Evolutionary conservation across 2,113 vertebrate species (phyloP).

Genomic region (Dissostichus mawsoni): DNA sequence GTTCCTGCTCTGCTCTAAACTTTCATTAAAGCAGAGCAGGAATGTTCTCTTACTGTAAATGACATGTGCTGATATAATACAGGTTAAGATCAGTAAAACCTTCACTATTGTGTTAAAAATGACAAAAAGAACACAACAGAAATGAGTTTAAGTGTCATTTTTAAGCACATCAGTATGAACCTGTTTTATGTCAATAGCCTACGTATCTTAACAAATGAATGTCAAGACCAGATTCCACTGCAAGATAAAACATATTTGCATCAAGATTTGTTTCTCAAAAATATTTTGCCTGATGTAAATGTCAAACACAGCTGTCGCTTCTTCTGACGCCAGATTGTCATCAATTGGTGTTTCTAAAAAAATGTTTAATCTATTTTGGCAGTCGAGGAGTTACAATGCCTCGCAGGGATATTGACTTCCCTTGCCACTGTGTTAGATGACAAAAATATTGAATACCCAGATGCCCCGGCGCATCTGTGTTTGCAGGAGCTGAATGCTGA

Average conservation of each 20-base stretch:
- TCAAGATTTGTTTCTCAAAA: not conserved
- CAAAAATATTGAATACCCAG: not conserved
- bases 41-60: not conserved
- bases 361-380: conserved; percentile 1
- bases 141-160: not conserved
- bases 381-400: not conserved
- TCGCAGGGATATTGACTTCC: not conserved
- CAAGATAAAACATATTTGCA: not conserved
- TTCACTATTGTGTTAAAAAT: conserved; percentile 3
- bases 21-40: conserved; percentile 18
- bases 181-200: conserved; percentile 13
- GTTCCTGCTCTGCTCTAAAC: conserved; percentile 36
- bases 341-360: not conserved
- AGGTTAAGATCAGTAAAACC: not conserved
- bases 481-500: not conserved
- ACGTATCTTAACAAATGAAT: conserved; percentile 5
- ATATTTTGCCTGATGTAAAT: not conserved
- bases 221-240: conserved; percentile 13
- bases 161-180: not conserved
- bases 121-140: not conserved
- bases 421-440: not conserved
- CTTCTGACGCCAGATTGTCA: not conserved
- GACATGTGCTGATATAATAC: conserved; percentile 36
- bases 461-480: not conserved
- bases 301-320: conserved; percentile 7